Conservation (phyloP, 23 tunicate genomes). For the Corella eumyota region DNA sequence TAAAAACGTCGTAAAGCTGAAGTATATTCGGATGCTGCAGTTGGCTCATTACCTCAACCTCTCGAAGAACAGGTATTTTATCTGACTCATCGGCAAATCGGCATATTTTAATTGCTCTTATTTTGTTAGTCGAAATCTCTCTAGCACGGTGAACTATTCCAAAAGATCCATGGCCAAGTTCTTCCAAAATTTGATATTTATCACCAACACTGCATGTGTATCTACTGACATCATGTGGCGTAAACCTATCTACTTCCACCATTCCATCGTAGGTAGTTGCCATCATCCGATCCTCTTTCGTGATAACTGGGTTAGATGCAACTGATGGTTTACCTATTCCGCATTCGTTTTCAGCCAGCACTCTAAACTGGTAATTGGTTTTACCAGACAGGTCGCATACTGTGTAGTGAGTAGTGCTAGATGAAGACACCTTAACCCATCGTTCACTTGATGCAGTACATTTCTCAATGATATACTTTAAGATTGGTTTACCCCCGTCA, state of each 20-base stretch:
- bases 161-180: slow-evolving; percentile 82
- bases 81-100: slow-evolving; percentile 56
- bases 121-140: slow-evolving; percentile 81
- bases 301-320: slow-evolving; percentile 56
- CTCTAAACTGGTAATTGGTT: slow-evolving; percentile 76
- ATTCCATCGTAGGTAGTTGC: slow-evolving; percentile 85
- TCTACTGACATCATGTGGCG: slow-evolving; percentile 37
- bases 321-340: slow-evolving; percentile 67
- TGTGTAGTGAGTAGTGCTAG: slow-evolving; percentile 76
- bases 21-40: slow-evolving; percentile 80
- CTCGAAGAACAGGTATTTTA: slow-evolving; percentile 59
- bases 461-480: slow-evolving; percentile 83
- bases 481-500: slow-evolving; percentile 82
- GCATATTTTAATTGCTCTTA: slow-evolving; percentile 60
- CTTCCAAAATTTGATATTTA: slow-evolving; percentile 89
- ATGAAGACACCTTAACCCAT: slow-evolving; percentile 81
- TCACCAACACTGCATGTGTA: slow-evolving; percentile 36
- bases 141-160: slow-evolving; percentile 82
- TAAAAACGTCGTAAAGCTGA: slow-evolving; percentile 91
- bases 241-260: slow-evolving; percentile 78
- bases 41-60: slow-evolving; percentile 81
- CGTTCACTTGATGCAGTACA: slow-evolving; percentile 50
- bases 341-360: slow-evolving; percentile 71
- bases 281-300: slow-evolving; percentile 81
- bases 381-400: slow-evolving; percentile 69